phyloP scores from a whole-genome alignment of 1,140 invertebrate species.

The Condylostylus longicornis region DNA sequence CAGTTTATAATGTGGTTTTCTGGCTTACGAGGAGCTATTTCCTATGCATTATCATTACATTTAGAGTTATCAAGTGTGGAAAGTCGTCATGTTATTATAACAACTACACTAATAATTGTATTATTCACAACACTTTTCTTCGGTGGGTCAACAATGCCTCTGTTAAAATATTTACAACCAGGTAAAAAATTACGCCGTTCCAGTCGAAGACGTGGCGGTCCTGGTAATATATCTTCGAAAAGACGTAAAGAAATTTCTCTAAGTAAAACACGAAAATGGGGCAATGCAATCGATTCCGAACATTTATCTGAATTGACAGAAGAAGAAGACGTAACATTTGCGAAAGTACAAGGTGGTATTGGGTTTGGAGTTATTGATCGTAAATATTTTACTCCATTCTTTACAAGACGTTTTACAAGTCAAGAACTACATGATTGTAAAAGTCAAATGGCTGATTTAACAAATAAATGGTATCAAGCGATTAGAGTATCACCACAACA shows the following conservation, averaged over 20 bases:
- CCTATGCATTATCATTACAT: slow-evolving; percentile 93
- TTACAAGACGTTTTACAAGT: slow-evolving; percentile 85
- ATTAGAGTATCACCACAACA: slow-evolving; percentile 68
- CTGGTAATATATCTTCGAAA: slow-evolving; percentile 39
- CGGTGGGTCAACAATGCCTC: slow-evolving; percentile 91
- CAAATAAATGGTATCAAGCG: slow-evolving; percentile 93
- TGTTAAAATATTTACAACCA: slow-evolving; percentile 68
- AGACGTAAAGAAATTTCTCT: slow-evolving; percentile 75
- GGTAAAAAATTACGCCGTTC: slow-evolving; percentile 33
- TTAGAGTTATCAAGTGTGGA: slow-evolving; percentile 80
- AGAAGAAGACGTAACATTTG: slow-evolving; percentile 60
- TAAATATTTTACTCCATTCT: slow-evolving; percentile 90
- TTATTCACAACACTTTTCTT: slow-evolving; percentile 89
- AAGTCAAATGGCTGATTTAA: slow-evolving; percentile 88
- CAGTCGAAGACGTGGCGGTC: slow-evolving; percentile 4
- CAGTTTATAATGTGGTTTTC: slow-evolving; percentile 99
- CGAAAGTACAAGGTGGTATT: slow-evolving; percentile 42
- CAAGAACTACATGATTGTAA: slow-evolving; percentile 89
- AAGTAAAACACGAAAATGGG: slow-evolving; percentile 95
- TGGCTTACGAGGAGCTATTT: slow-evolving; percentile 89
- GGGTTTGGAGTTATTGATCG: slow-evolving; percentile 82
- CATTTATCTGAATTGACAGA: slow-evolving; percentile 91
- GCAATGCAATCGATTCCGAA: slow-evolving; percentile 89
- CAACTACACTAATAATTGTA: slow-evolving; percentile 92
- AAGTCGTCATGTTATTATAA: slow-evolving; percentile 89